Conservation (phyloP, 2,113 vertebrate species). For the Lipotes vexillifer region DNA sequence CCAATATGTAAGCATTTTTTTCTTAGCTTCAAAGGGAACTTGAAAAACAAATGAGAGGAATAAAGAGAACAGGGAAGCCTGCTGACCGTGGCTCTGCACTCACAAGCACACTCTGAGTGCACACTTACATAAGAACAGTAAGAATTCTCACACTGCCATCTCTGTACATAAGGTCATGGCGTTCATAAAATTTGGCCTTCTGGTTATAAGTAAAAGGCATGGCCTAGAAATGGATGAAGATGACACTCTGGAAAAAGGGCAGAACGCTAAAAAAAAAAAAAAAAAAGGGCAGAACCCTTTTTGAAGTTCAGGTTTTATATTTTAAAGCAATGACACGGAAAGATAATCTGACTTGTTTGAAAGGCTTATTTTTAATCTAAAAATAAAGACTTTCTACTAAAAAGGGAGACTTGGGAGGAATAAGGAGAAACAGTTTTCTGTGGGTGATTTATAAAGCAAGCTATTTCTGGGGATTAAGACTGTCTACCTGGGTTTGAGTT, state of each 20-base stretch:
- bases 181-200: not conserved
- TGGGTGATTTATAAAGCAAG: conserved; percentile 51
- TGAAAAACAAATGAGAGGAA: not conserved
- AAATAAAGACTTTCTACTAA: conserved; percentile 61
- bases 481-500: conserved; percentile 58
- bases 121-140: not conserved
- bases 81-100: not conserved
- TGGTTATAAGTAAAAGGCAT: not conserved
- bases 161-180: not conserved
- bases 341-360: conserved; percentile 64
- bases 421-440: not conserved
- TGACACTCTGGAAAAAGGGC: not conserved
- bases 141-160: not conserved
- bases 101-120: not conserved
- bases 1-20: not conserved
- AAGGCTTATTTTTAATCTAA: conserved; percentile 63
- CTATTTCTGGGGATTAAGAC: conserved; percentile 36
- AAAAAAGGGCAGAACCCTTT: not conserved
- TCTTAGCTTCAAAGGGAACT: not conserved
- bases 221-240: not conserved
- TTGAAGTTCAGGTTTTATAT: not conserved
- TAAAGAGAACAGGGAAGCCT: not conserved
- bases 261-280: too few species aligned
- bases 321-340: conserved; percentile 37
- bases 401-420: not conserved